phyloP scores from a whole-genome alignment of 2,888 invertebrate species.

The Hemithea aestivaria region DNA sequence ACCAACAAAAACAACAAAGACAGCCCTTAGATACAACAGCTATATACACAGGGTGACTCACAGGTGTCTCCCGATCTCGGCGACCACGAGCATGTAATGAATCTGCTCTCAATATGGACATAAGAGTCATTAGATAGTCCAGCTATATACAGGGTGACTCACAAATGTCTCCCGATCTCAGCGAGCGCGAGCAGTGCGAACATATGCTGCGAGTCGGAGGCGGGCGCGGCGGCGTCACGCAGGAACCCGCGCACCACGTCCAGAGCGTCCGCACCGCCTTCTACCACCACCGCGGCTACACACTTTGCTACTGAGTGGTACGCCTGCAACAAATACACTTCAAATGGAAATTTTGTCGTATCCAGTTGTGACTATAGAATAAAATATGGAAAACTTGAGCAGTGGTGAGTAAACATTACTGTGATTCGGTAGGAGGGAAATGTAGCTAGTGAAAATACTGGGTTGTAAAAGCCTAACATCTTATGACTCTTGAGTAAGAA shows the following conservation, averaged over 20 bases:
- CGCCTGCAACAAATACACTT: slow-evolving; percentile 74
- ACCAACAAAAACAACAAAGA: too few species aligned
- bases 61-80: slow-evolving; percentile 97
- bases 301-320: slow-evolving; percentile 98
- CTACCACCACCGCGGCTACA: slow-evolving; percentile 94
- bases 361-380: too few species aligned
- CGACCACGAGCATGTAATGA: slow-evolving; percentile 96
- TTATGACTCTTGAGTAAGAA: too few species aligned
- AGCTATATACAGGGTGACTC: too few species aligned
- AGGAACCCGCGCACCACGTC: slow-evolving; percentile 76
- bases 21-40: too few species aligned
- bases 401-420: too few species aligned
- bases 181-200: slow-evolving; percentile 97
- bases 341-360: not conserved
- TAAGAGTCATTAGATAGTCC: too few species aligned
- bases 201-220: slow-evolving; percentile 90
- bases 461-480: too few species aligned
- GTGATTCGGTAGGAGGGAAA: too few species aligned
- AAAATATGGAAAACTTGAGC: too few species aligned
- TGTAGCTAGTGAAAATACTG: too few species aligned
- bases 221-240: slow-evolving; percentile 84
- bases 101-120: too few species aligned
- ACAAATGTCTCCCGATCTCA: slow-evolving; percentile 97
- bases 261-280: slow-evolving; percentile 80
- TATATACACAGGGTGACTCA: slow-evolving; percentile 80